Percentiles rank a stretch among this genome's conserved stretches.
Evolutionary conservation across 2,888 invertebrate species (phyloP).

Genomic region (Tetranychus piercei): DNA sequence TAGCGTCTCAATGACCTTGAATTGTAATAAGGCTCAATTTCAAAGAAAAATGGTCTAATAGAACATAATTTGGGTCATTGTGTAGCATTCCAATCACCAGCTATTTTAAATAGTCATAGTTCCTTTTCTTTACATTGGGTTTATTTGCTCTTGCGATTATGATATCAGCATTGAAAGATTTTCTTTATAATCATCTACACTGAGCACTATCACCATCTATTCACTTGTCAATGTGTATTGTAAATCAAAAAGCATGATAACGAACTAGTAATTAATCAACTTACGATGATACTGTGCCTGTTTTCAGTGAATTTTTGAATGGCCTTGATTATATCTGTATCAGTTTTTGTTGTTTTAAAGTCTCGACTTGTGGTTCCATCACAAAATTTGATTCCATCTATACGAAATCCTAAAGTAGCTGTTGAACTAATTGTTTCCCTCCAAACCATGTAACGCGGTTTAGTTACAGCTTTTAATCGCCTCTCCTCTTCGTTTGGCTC

Average conservation of each 20-base stretch:
- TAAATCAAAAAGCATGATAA: background rate
- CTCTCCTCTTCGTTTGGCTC: conserved; percentile 82
- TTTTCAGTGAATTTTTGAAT: conserved; percentile 60
- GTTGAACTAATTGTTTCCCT: conserved; percentile 91
- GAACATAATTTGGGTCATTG: background rate
- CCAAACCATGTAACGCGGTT: conserved; percentile 88
- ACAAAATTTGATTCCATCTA: conserved; percentile 60
- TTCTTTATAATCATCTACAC: too few relatives aligned
- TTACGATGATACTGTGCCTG: conserved; percentile 58
- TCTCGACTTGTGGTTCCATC: conserved; percentile 82
- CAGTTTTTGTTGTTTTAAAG: conserved; percentile 76
- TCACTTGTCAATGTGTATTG: background rate
- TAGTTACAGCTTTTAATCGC: conserved; percentile 70
- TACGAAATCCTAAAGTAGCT: conserved; percentile 83
- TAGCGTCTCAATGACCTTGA: background rate
- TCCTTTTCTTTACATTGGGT: background rate
- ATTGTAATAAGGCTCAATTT: background rate
- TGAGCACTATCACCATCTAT: too few relatives aligned
- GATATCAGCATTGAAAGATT: too few relatives aligned
- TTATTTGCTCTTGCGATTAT: too few relatives aligned
- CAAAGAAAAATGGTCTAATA: background rate
- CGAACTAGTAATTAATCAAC: conserved; percentile 30
- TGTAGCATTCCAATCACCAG: background rate
- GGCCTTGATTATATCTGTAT: conserved; percentile 53
- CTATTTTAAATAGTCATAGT: background rate